Evolutionary conservation across 2,888 invertebrate species (phyloP), one percentile per base, ranked within the genome.

Genomic region (Pristionchus exspectatus): DNA sequence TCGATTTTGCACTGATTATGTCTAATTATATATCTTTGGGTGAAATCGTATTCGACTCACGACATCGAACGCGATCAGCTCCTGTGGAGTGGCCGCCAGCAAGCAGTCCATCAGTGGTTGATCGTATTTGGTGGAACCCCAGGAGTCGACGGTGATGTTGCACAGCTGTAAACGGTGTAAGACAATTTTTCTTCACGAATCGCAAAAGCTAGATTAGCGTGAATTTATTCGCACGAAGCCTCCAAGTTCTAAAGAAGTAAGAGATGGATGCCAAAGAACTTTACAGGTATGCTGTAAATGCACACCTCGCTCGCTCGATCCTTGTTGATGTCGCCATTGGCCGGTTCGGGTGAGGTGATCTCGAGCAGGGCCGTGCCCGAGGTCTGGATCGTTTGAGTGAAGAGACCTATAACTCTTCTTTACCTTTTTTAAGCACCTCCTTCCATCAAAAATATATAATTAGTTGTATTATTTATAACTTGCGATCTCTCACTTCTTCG

Each of bases 361-460:
- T 85, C 85, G 30, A 85, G 27, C 33, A 85, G 56, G 3, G 44
- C 33, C 1, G 85, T 33, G 27, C 74, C 74, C 74, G 74, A 74
- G 4, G 74, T 74, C 38, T 74, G 74, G 33, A 74, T 74, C 33
- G 33, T 74, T 16, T 74, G 74, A 5, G 24, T 24, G 38, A 74
- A 74, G 2, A 74, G 74, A 33, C 38, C 74, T 74, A 38, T 4
- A 74, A 16, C 5, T 3, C 38, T n/a, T 30, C 2, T 16, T 33
- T 12, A 12, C 18, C 14, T n/a, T 74, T 74, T 14, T 14, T 5
- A 38, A 0, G 30, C 5, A 18, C 3, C 38, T n/a, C 14, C 12
- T 27, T 1, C 27, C 9, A 74, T 72, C n/a, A 21, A 66, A 5
- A 59, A 30, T 30, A 2, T 0, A n/a, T 12, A n/a, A n/a, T n/a